Evolutionary conservation across 2,888 invertebrate genomes (phyloP).

Genomic region (Osmoderma eremita): DNA sequence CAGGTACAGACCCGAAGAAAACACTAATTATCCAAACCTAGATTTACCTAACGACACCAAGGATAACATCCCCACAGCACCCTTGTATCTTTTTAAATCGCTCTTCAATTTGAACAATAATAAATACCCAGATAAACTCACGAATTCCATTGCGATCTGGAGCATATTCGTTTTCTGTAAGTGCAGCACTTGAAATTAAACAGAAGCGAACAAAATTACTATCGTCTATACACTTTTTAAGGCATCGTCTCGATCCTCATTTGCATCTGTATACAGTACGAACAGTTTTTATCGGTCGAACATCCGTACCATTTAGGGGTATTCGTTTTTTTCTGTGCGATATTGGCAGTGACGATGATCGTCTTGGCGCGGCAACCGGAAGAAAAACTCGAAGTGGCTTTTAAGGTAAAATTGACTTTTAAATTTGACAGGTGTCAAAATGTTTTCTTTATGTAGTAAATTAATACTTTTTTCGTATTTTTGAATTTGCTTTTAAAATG

Average conservation of each 20-base stretch:
- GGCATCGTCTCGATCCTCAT: slow-evolving; percentile 68
- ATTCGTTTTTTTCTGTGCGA: slow-evolving; percentile 47
- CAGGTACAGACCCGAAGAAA: slow-evolving; percentile 40
- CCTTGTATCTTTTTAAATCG: slow-evolving; percentile 27
- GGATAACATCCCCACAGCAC: not conserved
- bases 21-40: slow-evolving; percentile 18
- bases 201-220: slow-evolving; percentile 35
- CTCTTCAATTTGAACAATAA: slow-evolving; percentile 40
- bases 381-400: slow-evolving; percentile 71
- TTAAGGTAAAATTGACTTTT: slow-evolving; percentile 74
- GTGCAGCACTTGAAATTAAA: not conserved
- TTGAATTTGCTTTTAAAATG: no score
- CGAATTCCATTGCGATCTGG: slow-evolving; percentile 41
- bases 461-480: not conserved
- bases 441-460: not conserved
- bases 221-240: slow-evolving; percentile 54
- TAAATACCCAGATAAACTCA: slow-evolving; percentile 33
- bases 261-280: slow-evolving; percentile 64
- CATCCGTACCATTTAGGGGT: slow-evolving; percentile 61
- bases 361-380: slow-evolving; percentile 78
- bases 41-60: slow-evolving; percentile 4
- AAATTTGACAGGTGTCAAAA: not conserved
- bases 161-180: slow-evolving; percentile 42
- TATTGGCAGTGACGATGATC: slow-evolving; percentile 65
- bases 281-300: slow-evolving; percentile 56